Conservation (phyloP, 2,113 vertebrate species). For the Lutjanus erythropterus region DNA sequence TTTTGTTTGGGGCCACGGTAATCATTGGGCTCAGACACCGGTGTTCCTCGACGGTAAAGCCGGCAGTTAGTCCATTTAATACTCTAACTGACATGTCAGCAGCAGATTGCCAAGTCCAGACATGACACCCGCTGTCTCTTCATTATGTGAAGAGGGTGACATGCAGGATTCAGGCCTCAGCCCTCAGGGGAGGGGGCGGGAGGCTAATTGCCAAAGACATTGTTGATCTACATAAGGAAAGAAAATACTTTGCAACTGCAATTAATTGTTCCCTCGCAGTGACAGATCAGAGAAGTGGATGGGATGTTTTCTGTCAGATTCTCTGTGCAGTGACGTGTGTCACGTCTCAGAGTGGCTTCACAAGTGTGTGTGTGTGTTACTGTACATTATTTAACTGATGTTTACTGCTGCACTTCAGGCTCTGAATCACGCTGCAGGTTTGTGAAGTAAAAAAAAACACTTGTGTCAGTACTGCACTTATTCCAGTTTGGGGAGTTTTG, state of each 20-base stretch:
- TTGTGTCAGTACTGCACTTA: not conserved
- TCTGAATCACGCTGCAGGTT: not conserved
- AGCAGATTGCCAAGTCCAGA: slow-evolving; percentile 69
- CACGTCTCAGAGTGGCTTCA: not conserved
- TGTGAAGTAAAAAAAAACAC: not conserved
- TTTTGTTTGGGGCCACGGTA: slow-evolving; percentile 87
- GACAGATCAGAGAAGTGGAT: slow-evolving; percentile 30
- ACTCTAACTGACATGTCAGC: slow-evolving; percentile 82
- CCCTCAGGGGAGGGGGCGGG: not conserved
- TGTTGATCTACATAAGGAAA: slow-evolving; percentile 40
- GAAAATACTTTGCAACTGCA: slow-evolving; percentile 44
- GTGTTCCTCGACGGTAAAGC: slow-evolving; percentile 81
- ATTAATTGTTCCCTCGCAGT: slow-evolving; percentile 41
- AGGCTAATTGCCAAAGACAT: slow-evolving; percentile 31
- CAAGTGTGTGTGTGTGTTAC: not conserved
- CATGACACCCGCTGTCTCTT: slow-evolving; percentile 74
- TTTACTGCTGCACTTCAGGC: not conserved
- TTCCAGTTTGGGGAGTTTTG: not conserved
- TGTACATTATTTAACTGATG: slow-evolving; percentile 4
- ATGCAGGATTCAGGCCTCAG: slow-evolving; percentile 44
- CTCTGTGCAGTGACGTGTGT: not conserved
- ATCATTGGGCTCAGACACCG: slow-evolving; percentile 85
- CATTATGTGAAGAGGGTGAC: slow-evolving; percentile 70
- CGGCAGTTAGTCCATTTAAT: slow-evolving; percentile 86
- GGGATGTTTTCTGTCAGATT: slow-evolving; percentile 16